These are phyloP conservation scores for Hemithea aestivaria DNA, from an alignment of 2,888 invertebrate genomes.

Conservation along the genomic window DNA sequence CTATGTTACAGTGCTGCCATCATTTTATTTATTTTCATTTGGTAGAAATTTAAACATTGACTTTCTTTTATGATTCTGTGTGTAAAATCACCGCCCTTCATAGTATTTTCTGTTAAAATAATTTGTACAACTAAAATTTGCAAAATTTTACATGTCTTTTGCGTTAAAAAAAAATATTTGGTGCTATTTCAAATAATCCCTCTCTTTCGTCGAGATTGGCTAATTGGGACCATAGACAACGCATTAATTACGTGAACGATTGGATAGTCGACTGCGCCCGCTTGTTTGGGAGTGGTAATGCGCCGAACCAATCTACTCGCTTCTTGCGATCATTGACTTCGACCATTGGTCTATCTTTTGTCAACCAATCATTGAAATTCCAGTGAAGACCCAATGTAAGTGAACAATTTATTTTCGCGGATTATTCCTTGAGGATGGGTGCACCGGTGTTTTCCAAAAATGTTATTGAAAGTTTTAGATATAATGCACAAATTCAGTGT, in stretches of 20 bases:
- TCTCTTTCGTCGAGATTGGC: constrained; percentile 28
- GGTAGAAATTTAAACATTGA: neutral
- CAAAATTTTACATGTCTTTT: too few relatives aligned
- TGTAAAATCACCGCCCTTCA: too few relatives aligned
- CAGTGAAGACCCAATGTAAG: constrained; percentile 80
- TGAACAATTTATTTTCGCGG: constrained; percentile 64
- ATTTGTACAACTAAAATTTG: too few relatives aligned
- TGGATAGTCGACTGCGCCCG: constrained; percentile 60
- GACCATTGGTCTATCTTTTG: constrained; percentile 91
- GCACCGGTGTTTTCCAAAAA: constrained; percentile 30
- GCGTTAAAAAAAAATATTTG: constrained; percentile 4
- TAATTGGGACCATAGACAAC: constrained; percentile 58
- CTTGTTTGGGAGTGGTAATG: constrained; percentile 83
- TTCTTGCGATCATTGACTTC: constrained; percentile 86
- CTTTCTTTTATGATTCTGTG: too few relatives aligned
- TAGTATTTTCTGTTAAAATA: too few relatives aligned
- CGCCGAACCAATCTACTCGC: constrained; percentile 84
- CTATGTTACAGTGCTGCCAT: constrained; percentile 1
- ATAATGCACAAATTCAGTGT: constrained; percentile 34
- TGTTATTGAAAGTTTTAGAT: constrained; percentile 23
- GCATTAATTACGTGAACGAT: constrained; percentile 68
- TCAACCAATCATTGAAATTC: constrained; percentile 94
- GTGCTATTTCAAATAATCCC: constrained; percentile 14
- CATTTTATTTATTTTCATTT: neutral
- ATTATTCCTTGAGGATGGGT: constrained; percentile 51